These are phyloP conservation scores for Amphilophus citrinellus DNA, from an alignment of 2,113 vertebrate genomes.

Conservation along the genomic window DNA sequence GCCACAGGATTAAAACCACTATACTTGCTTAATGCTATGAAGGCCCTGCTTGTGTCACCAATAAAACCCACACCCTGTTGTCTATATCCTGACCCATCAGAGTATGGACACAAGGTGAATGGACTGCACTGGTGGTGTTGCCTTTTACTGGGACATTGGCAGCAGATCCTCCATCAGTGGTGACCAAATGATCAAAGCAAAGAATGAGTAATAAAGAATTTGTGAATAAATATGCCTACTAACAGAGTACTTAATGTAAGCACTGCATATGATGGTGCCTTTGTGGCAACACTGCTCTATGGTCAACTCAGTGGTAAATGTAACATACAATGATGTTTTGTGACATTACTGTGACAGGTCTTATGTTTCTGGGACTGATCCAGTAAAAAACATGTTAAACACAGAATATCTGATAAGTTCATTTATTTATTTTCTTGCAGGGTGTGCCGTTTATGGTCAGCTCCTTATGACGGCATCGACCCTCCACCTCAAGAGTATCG, in stretches of 20 bases:
- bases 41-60: background rate
- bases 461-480: slow-evolving; percentile 89
- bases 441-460: slow-evolving; percentile 92
- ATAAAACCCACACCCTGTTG: background rate
- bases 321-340: background rate
- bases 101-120: background rate
- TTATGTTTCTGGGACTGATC: background rate
- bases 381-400: background rate
- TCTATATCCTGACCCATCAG: background rate
- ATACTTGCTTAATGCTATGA: background rate
- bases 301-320: too few relatives aligned
- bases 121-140: too few relatives aligned
- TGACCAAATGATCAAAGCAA: too few relatives aligned
- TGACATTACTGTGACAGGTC: background rate
- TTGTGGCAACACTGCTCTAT: too few relatives aligned
- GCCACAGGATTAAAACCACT: too few relatives aligned
- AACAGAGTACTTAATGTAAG: too few relatives aligned
- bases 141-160: background rate
- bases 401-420: background rate
- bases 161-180: background rate
- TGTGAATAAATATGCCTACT: too few relatives aligned
- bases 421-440: slow-evolving; percentile 52
- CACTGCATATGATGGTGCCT: too few relatives aligned
- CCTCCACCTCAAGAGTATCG: slow-evolving; percentile 82
- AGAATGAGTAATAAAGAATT: too few relatives aligned